Conservation (phyloP, 2,888 invertebrate species). For the Falcaria lacertinaria region DNA sequence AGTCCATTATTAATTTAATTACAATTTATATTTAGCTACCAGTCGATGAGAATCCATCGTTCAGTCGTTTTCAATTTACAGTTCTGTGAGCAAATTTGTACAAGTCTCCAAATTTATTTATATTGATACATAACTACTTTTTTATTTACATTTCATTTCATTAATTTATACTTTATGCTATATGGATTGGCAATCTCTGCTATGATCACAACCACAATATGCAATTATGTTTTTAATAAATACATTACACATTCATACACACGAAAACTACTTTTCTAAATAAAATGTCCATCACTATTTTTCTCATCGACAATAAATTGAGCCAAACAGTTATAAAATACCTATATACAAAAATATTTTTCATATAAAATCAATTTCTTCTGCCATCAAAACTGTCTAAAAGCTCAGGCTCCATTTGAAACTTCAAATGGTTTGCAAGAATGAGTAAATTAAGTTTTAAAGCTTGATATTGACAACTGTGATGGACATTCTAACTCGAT, state of each 20-base stretch:
- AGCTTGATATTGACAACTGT: background rate
- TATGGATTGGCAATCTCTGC: constrained; percentile 73
- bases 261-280: constrained; percentile 20
- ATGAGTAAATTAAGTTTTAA: too few species aligned
- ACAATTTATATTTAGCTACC: constrained; percentile 52
- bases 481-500: background rate
- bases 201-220: constrained; percentile 78
- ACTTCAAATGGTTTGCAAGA: too few species aligned
- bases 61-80: constrained; percentile 76
- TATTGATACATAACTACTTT: constrained; percentile 57
- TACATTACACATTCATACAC: constrained; percentile 30
- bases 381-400: too few species aligned
- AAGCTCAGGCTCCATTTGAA: background rate
- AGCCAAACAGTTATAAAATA: too few species aligned
- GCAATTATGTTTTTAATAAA: constrained; percentile 48
- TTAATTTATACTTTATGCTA: constrained; percentile 49
- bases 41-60: constrained; percentile 71
- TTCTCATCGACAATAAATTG: too few species aligned
- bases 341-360: too few species aligned
- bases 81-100: constrained; percentile 75
- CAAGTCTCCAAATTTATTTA: constrained; percentile 73
- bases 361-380: too few species aligned
- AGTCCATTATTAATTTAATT: constrained; percentile 16
- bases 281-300: constrained; percentile 4
- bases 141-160: constrained; percentile 59